Conservation (phyloP, 2,888 invertebrate genomes). For the Cerastis leucographa region DNA sequence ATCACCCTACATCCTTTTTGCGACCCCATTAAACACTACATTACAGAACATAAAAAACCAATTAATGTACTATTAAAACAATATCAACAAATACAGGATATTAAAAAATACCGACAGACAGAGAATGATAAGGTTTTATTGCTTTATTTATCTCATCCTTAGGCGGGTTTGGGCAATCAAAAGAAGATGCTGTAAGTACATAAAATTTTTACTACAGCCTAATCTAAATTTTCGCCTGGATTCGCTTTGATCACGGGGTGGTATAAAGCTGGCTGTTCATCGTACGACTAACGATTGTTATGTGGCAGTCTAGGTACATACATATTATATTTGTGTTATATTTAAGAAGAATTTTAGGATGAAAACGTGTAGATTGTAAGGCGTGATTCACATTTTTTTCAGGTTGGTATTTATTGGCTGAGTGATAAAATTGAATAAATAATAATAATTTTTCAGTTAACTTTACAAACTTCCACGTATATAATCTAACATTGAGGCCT, state of each 20-base stretch:
- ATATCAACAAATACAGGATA: constrained; percentile 72
- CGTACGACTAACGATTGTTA: constrained; percentile 31
- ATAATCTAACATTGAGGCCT: no score
- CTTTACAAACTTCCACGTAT: no score
- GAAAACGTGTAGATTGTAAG: no score
- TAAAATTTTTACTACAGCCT: constrained; percentile 84
- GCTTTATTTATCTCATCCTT: constrained; percentile 72
- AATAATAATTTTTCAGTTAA: no score
- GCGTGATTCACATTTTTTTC: not conserved
- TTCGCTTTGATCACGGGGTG: constrained; percentile 77
- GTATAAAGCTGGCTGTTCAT: constrained; percentile 70
- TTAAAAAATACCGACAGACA: constrained; percentile 61
- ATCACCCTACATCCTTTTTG: constrained; percentile 50
- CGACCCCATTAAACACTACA: constrained; percentile 59
- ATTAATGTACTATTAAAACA: constrained; percentile 84
- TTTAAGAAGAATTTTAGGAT: not conserved
- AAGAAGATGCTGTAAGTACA: constrained; percentile 70
- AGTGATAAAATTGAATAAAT: not conserved
- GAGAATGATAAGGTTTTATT: constrained; percentile 73
- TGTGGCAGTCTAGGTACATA: no score
- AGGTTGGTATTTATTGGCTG: not conserved
- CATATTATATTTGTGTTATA: not conserved
- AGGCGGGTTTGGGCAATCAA: constrained; percentile 73
- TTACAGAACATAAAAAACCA: constrained; percentile 79
- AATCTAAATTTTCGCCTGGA: constrained; percentile 88